Conservation (phyloP, 2,113 vertebrate species). For the Amphiprion percula region DNA sequence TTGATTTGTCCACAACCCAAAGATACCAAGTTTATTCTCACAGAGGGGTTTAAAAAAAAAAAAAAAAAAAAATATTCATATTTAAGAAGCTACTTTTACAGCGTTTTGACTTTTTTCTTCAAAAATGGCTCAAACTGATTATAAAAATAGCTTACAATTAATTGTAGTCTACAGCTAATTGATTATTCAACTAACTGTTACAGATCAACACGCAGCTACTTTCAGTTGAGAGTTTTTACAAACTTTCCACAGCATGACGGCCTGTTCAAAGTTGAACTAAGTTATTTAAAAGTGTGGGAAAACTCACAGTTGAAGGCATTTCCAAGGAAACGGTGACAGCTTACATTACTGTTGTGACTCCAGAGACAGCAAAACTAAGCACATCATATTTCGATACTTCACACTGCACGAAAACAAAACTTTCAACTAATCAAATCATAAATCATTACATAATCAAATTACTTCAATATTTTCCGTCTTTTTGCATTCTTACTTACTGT, state of each 20-base stretch:
- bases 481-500: neutral
- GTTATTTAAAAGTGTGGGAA: neutral
- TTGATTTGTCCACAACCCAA: too few species aligned
- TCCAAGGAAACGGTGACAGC: constrained; percentile 1
- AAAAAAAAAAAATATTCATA: too few species aligned
- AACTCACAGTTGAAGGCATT: constrained; percentile 1
- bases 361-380: neutral
- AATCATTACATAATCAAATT: neutral
- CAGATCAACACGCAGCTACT: neutral
- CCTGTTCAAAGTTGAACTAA: neutral
- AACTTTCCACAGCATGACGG: neutral
- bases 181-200: too few species aligned
- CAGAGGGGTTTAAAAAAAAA: too few species aligned
- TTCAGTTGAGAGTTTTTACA: neutral
- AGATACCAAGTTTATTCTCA: too few species aligned
- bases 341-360: neutral
- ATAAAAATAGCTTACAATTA: too few species aligned
- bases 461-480: neutral
- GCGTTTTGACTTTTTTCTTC: too few species aligned
- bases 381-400: neutral
- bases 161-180: too few species aligned
- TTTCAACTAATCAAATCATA: constrained; percentile 5
- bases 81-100: too few species aligned
- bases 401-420: neutral
- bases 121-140: too few species aligned